These are phyloP conservation scores for Dasypus novemcinctus DNA, from an alignment of 2,113 vertebrate species.

Conservation along the genomic window DNA sequence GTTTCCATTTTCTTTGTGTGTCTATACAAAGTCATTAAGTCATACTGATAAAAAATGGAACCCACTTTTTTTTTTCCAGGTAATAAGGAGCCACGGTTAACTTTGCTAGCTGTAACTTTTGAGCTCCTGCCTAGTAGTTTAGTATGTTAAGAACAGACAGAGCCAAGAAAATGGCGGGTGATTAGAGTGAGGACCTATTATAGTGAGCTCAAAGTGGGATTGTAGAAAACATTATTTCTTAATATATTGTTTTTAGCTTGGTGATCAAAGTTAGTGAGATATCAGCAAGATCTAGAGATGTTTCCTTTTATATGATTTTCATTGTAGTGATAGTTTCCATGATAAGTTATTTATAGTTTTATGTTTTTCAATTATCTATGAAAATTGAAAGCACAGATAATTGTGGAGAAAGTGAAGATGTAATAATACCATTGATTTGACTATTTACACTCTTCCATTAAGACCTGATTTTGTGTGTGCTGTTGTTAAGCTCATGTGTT, in stretches of 20 bases:
- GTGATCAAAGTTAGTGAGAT: conserved; percentile 3
- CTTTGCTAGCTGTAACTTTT: background rate
- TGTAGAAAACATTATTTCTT: background rate
- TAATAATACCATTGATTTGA: conserved; percentile 13
- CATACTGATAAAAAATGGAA: background rate
- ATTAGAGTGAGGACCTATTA: background rate
- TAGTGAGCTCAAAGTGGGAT: background rate
- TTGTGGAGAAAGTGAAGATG: background rate
- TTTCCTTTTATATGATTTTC: conserved; percentile 35
- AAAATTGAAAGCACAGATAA: no score
- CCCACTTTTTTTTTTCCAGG: background rate
- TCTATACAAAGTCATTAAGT: conserved; percentile 33
- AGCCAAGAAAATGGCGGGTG: background rate
- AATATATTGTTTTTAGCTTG: background rate
- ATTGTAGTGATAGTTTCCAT: conserved; percentile 12
- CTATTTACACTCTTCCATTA: conserved; percentile 31
- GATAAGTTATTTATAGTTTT: conserved; percentile 1
- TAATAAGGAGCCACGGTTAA: background rate
- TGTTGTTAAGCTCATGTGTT: background rate
- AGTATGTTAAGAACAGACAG: background rate
- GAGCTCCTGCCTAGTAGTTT: background rate
- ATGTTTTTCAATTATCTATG: background rate
- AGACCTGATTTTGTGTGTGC: conserved; percentile 28
- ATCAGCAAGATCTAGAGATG: background rate
- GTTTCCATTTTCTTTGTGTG: conserved; percentile 33